Evolutionary conservation across 2,113 vertebrate genomes (phyloP), one percentile per base, ranked within the genome.

Genomic region (Felis chaus): DNA sequence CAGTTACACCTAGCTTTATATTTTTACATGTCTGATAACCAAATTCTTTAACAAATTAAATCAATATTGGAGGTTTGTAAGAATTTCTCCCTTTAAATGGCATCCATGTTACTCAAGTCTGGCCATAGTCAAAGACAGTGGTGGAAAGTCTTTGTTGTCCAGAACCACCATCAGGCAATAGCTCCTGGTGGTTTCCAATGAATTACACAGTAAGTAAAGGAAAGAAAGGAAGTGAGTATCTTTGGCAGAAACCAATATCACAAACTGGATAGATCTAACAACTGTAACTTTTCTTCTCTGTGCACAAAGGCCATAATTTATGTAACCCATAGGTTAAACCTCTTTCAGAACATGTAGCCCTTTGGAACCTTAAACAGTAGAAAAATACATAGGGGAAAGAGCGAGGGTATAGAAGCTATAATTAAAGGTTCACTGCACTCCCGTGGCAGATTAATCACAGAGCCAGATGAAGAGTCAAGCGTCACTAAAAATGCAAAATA

Each of bases 401-500:
- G 1, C n/a, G 63, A 86, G 21, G 23, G 57, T 57, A 33, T 91
- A 92, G 63, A 80, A 91, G 53, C 89, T 84, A 41, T 71, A 66
- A 89, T 86, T 36, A 87, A 88, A 97, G 61, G 29, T 61, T 95
- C 87, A 78, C 36, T 89, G 50, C 3, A 87, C 71, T 91, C 50
- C 2, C 0, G 0, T 73, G 84, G 25, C 93, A 95, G 57, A 93
- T 94, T 88, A 96, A 90, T 96, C 50, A 23, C 55, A 95, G 31
- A 95, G 63, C 29, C 61, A 85, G 68, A 87, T 0, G 25, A 95
- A 96, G 80, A 89, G 69, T 80, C 84, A 94, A 69, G 21, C 2
- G 0, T 93, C 68, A 89, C 69, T 82, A 45, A 90, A 97, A 95
- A 96, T 90, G 91, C 76, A 96, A 97, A 97, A 61, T 80, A 89